Evolutionary conservation across 2,888 invertebrate genomes (phyloP).

Genomic region (Listrodromus nycthemerus): DNA sequence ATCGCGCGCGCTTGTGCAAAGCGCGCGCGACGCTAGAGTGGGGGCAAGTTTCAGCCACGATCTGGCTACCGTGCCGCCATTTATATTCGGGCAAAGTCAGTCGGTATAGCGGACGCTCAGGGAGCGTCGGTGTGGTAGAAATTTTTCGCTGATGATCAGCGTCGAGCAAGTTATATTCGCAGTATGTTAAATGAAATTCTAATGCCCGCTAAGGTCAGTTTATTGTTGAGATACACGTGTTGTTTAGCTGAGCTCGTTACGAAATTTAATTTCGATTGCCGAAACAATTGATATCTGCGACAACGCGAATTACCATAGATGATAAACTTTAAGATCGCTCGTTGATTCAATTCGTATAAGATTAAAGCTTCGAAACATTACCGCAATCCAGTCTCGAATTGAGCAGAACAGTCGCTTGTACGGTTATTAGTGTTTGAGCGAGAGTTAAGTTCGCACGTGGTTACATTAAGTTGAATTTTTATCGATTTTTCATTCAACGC

Average conservation of each 20-base stretch:
- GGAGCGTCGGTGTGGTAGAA: background rate
- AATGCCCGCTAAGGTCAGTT: background rate
- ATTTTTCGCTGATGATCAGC: background rate
- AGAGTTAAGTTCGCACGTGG: background rate
- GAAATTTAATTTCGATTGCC: background rate
- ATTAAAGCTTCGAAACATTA: background rate
- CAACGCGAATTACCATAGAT: background rate
- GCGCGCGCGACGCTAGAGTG: too few relatives aligned
- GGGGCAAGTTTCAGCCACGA: too few relatives aligned
- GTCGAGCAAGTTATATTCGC: background rate
- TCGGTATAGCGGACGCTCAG: background rate
- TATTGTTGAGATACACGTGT: too few relatives aligned
- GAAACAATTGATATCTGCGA: background rate
- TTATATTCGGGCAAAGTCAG: background rate
- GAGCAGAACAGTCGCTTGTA: background rate
- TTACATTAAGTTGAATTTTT: background rate
- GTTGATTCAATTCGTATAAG: background rate
- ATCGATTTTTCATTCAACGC: background rate
- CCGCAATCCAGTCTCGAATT: background rate
- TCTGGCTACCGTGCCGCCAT: too few relatives aligned
- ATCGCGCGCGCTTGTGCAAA: too few relatives aligned
- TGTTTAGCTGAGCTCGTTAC: too few relatives aligned
- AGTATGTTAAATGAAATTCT: background rate
- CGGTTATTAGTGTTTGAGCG: background rate
- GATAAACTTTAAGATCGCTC: background rate